Conservation (phyloP, 1,140 invertebrate species). For the Steinernema feltiae region DNA sequence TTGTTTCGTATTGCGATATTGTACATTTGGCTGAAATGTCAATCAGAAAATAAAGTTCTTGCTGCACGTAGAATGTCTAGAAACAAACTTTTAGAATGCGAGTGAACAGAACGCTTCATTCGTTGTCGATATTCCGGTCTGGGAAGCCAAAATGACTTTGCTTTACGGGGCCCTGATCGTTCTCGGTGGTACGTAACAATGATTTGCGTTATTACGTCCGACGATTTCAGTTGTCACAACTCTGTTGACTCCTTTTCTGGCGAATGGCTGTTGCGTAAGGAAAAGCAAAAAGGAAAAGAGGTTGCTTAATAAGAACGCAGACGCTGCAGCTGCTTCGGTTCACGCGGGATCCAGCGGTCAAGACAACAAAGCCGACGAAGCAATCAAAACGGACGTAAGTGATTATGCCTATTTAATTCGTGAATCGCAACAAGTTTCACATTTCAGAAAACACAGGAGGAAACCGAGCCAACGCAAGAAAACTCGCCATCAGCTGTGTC, state of each 20-base stretch:
- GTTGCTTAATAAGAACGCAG: not conserved
- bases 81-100: no score
- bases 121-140: not conserved
- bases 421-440: not conserved
- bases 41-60: no score
- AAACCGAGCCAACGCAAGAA: not conserved
- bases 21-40: no score
- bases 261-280: not conserved
- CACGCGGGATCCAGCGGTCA: not conserved
- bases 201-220: not conserved
- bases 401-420: not conserved
- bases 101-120: no score
- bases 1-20: no score
- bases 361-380: not conserved
- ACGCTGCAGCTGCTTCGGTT: not conserved
- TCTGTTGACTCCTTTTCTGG: not conserved
- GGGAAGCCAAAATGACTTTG: not conserved
- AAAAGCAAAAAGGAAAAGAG: not conserved
- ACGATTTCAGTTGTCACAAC: not conserved
- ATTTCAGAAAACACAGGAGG: constrained; percentile 5
- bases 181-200: not conserved
- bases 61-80: no score
- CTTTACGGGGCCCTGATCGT: not conserved
- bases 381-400: not conserved
- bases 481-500: not conserved